Evolutionary conservation across 2,797 vertebrate genomes (phyloP), one percentile per base, ranked within the genome.

Genomic region (Borostomias antarcticus): DNA sequence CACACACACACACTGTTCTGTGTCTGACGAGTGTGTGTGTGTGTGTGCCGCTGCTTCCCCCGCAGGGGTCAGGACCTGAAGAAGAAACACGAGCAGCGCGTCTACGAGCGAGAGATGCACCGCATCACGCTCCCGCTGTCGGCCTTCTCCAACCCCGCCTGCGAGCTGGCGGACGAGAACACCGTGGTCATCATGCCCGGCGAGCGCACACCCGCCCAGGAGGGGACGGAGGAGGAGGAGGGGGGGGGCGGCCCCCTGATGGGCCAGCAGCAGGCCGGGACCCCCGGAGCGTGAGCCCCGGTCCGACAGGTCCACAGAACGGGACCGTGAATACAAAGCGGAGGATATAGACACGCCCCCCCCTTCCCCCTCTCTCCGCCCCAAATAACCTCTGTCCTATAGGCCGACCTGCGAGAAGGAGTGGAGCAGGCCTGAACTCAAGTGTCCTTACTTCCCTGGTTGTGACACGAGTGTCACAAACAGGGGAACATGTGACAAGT

Each of bases 81-180:
- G 84, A 93, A 90, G 62, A 91, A 94, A 74, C 96, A 94, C 0
- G 94, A 98, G 0, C 95, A 96, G 85, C 92, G 94, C 1, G 91
- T 83, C 17, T 91, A 94, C 0, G 96, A 97, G 85, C 91, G 95
- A 0, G 95, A 97, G 85, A 95, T 98, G 95, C 96, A 98, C 85
- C 93, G 94, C 69, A 95, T 97, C 89, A 96, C 93, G 0, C 86
- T 99, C 70, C 96, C 96, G 0, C 89, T 97, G 58, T 96, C 97
- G 0, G 96, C 97, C 0, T 99, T 98, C 84, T 90, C 86, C 79
- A 99, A 99, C 77, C 93, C 95, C 15, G 88, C 92, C 53, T 99
- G 97, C 0, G 97, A 98, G 90, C 89, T 97, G 0, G 78, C 95
- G 21, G 97, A 98, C 0, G 97, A 98, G 86, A 96, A 93, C 85